Evolutionary conservation across 2,797 vertebrate genomes (phyloP).

Genomic region (Astyanax mexicanus): DNA sequence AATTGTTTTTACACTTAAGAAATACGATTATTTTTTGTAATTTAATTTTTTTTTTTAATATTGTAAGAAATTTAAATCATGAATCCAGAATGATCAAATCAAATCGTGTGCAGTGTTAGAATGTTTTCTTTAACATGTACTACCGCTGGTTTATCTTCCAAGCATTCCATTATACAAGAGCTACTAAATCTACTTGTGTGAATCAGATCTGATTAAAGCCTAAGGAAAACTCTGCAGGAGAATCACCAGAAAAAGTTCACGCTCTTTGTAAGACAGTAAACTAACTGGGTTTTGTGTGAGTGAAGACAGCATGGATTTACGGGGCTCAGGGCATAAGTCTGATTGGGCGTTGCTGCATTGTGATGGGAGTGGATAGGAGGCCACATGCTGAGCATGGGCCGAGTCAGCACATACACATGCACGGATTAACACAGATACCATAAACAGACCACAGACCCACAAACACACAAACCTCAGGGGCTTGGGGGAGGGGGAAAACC

Average conservation of each 20-base stretch:
- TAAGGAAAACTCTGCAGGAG: not conserved
- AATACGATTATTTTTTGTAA: too few relatives aligned
- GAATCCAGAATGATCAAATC: too few relatives aligned
- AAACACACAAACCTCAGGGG: not conserved
- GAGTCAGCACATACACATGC: not conserved
- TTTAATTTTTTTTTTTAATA: too few relatives aligned
- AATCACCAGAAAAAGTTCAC: not conserved
- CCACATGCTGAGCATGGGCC: not conserved
- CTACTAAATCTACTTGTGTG: too few relatives aligned
- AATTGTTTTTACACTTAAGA: too few relatives aligned
- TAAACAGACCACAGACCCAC: not conserved
- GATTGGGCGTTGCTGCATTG: not conserved
- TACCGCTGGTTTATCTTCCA: too few relatives aligned
- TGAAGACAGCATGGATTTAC: conserved; percentile 18
- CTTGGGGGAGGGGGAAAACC: not conserved
- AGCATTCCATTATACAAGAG: too few relatives aligned
- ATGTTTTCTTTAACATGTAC: too few relatives aligned
- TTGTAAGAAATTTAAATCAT: too few relatives aligned
- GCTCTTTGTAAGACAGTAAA: not conserved
- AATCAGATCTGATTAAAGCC: not conserved
- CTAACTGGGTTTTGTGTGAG: not conserved
- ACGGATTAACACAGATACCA: not conserved
- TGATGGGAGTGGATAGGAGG: not conserved
- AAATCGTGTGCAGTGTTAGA: too few relatives aligned
- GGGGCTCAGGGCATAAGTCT: not conserved